Evolutionary conservation across 2,888 invertebrate species (phyloP), one percentile per base, ranked within the genome.

Genomic region (Caenorhabditis wallacei): DNA sequence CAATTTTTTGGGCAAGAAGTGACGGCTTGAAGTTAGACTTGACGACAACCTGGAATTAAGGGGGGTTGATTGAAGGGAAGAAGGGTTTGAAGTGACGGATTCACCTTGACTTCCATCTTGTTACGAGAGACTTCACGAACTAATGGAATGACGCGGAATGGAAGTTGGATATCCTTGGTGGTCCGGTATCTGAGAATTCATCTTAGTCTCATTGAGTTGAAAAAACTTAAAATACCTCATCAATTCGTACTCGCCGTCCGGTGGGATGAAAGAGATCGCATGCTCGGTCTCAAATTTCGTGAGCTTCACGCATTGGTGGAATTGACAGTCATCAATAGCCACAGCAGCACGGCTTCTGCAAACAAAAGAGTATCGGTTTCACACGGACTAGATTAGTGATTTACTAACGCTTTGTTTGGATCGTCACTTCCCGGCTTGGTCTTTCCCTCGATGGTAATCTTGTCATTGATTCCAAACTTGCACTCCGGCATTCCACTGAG

Each of bases 281-380:
- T 99, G 99, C 93, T 99, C 99, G 0, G 98, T 98, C 94, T 99
- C 99, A 93, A 99, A 99, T 94, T 99, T 99, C 93, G 97, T 97
- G 79, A 99, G 94, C 93, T 99, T 99, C 64, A 99, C 99, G 92
- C 99, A 99, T 93, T 99, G 99, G 93, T 99, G 99, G 94, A 99
- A 99, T 94, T 99, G 99, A 92, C 99, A 99, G 94, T 99, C 99
- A 92, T 99, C 99, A 89, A 99, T 99, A 24, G 98, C 99, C n/a
- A 99, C 98, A 48, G 98, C 96, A 0, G 97, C 97, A 93, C 98
- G 98, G 68, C 96, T 85, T 61, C 91, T 91, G 82, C 26, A 89
- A 82, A 69, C 51, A 75, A 61, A 2, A 66, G 18, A 20, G 69
- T 78, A 78, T 78, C 70, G 46, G 53, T 70, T 70, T 53, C 68